These are phyloP conservation scores for Cremastinae sp. DNA, from an alignment of 2,888 invertebrate genomes.

Conservation along the genomic window DNA sequence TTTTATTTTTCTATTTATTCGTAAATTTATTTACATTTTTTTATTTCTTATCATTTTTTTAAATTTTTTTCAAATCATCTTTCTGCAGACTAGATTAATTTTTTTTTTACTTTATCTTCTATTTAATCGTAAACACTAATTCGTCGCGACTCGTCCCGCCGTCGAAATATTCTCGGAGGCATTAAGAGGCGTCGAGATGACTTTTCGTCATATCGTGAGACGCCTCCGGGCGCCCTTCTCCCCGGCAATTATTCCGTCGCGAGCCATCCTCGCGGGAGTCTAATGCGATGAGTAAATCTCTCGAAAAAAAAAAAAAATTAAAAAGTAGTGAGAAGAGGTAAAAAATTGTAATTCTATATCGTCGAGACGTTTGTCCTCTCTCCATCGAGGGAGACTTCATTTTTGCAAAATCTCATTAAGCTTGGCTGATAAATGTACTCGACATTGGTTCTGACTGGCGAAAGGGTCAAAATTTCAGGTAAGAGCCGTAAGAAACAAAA, in stretches of 20 bases:
- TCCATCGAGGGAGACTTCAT: slow-evolving; percentile 5
- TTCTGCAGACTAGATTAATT: too few relatives aligned
- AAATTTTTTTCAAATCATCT: too few relatives aligned
- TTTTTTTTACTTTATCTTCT: too few relatives aligned
- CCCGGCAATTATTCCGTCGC: slow-evolving; percentile 50
- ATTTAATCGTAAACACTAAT: slow-evolving; percentile 8
- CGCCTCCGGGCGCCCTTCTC: slow-evolving; percentile 28
- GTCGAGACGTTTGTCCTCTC: slow-evolving; percentile 19
- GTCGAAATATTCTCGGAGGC: slow-evolving; percentile 59
- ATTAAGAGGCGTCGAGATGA: slow-evolving; percentile 76
- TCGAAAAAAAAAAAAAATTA: slow-evolving; percentile 8
- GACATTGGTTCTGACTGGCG: background rate
- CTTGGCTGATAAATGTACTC: too few relatives aligned
- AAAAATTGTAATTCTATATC: slow-evolving; percentile 35
- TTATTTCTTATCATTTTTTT: too few relatives aligned
- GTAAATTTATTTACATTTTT: too few relatives aligned
- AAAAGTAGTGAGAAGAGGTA: background rate
- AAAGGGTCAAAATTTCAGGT: slow-evolving; percentile 13
- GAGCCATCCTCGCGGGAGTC: slow-evolving; percentile 44
- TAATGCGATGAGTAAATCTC: slow-evolving; percentile 59
- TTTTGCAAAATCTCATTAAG: background rate
- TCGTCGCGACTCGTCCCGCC: slow-evolving; percentile 34
- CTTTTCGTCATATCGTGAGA: slow-evolving; percentile 74
- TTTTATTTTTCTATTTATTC: too few relatives aligned
- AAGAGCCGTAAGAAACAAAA: too few relatives aligned